A percentile compares a stretch with the other conserved stretches of the same genome.
Evolutionary conservation across 2,113 vertebrate species (phyloP).

Genomic region (Pomatostomus ruficeps): DNA sequence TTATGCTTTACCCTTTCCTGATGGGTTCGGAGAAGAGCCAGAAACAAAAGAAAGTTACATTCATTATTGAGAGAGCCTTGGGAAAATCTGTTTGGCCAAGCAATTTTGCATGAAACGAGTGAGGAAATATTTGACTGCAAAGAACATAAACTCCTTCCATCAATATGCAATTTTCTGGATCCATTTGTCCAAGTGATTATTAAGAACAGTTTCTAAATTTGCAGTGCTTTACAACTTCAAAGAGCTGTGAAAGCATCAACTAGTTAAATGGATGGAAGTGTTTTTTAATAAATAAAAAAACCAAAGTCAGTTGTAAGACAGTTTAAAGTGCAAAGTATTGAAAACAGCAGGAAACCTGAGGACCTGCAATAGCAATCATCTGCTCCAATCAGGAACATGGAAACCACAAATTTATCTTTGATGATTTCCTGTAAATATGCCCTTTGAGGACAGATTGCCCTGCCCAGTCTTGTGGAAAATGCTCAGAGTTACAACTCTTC

Average conservation of each 20-base stretch:
- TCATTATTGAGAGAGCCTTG: slow-evolving; percentile 33
- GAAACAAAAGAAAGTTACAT: slow-evolving; percentile 46
- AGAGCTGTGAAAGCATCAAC: slow-evolving; percentile 10
- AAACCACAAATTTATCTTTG: slow-evolving; percentile 44
- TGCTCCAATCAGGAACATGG: slow-evolving; percentile 24
- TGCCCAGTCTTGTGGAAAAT: slow-evolving; percentile 44
- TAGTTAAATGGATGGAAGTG: slow-evolving; percentile 33
- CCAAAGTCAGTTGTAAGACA: slow-evolving; percentile 17
- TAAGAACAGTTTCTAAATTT: slow-evolving; percentile 46
- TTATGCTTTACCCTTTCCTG: slow-evolving; percentile 41
- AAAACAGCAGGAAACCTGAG: slow-evolving; percentile 49
- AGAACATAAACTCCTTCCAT: slow-evolving; percentile 54
- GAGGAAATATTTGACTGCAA: slow-evolving; percentile 52
- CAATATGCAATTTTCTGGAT: slow-evolving; percentile 56
- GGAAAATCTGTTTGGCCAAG: slow-evolving; percentile 55
- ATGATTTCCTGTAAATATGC: slow-evolving; percentile 53
- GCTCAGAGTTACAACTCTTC: background rate
- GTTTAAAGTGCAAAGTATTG: slow-evolving; percentile 45
- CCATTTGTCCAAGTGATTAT: slow-evolving; percentile 50
- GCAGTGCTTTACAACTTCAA: slow-evolving; percentile 8
- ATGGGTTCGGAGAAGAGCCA: slow-evolving; percentile 48
- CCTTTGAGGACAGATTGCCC: slow-evolving; percentile 35
- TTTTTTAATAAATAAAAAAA: background rate
- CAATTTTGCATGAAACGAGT: slow-evolving; percentile 39
- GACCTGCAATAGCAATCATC: slow-evolving; percentile 33